Evolutionary conservation across 2,797 vertebrate species (phyloP).

Genomic region (Bryconaethiops microstoma): DNA sequence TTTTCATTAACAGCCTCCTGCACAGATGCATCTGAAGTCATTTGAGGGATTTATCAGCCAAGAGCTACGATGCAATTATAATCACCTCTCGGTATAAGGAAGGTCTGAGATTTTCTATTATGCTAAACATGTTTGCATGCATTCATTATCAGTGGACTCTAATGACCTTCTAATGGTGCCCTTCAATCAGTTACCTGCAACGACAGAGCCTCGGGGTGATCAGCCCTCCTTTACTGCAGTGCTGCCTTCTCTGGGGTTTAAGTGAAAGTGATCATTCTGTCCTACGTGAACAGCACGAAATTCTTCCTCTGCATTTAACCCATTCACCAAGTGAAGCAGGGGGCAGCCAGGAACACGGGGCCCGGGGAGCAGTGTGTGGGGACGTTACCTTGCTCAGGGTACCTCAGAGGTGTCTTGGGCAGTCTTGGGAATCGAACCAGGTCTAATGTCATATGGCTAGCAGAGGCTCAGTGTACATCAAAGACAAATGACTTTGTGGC

Average conservation of each 20-base stretch:
- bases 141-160: not conserved
- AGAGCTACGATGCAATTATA: not conserved
- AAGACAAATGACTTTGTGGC: not conserved
- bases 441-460: not conserved
- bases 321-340: too few species aligned
- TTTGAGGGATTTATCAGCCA: not conserved
- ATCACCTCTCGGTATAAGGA: not conserved
- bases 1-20: not conserved
- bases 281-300: too few species aligned
- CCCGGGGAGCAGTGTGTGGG: too few species aligned
- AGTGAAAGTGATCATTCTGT: too few species aligned
- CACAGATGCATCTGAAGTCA: not conserved
- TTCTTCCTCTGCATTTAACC: too few species aligned
- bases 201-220: not conserved
- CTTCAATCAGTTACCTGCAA: not conserved
- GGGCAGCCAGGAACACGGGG: too few species aligned
- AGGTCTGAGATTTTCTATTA: not conserved
- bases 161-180: not conserved
- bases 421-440: too few species aligned
- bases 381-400: too few species aligned
- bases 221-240: not conserved
- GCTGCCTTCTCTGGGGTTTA: not conserved
- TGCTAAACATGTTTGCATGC: conserved; percentile 1
- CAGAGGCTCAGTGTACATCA: not conserved
- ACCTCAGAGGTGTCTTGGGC: too few species aligned